Evolutionary conservation across 2,888 invertebrate species (phyloP), one percentile per base, ranked within the genome.

Genomic region (Drosophila barbarae): DNA sequence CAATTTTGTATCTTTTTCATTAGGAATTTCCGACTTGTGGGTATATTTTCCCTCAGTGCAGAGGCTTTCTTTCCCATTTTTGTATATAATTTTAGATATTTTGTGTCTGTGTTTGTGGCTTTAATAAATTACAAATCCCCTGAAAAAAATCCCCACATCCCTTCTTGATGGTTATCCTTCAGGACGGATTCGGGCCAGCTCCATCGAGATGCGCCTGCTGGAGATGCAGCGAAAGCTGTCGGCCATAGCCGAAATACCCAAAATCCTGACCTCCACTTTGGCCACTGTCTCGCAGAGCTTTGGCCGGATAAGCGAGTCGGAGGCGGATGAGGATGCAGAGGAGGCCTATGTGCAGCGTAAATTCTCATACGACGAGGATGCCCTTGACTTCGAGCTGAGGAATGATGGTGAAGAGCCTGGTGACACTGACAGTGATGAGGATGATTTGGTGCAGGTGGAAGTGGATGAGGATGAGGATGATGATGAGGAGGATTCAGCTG

Each of bases 191-290:
- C 44, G 69, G 60, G 78, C 82, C 74, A 85, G 74, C 18, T 77
- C 87, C 13, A 87, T 90, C 57, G 88, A 90, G 76, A 75, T 86
- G 68, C 87, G 89, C 5, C 68, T 90, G 18, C 73, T 86, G 38
- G 88, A 85, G 58, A 88, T 90, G 89, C 90, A 90, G 64, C 85
- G 87, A n/a, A 89, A 89, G 58, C 63, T 90, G 13, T 86, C 89
- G 26, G 89, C 89, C 80, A 89, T 90, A 35, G 89, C 90, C 28
- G 88, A 89, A 70, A 89, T 90, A 65, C 90, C 90, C 4, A 86
- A 85, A 71, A 87, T 90, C 26, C 76, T 90, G 1, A 86, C 86
- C 59, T 89, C 89, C 3, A 90, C 90, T 4, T 72, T 90, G 69
- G 87, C 87, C 73, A 87, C 89, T 2, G 89, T 90, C 3, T 86